Evolutionary conservation across 2,888 invertebrate species (phyloP).

Genomic region (Hirtodrosophila histrioides): DNA sequence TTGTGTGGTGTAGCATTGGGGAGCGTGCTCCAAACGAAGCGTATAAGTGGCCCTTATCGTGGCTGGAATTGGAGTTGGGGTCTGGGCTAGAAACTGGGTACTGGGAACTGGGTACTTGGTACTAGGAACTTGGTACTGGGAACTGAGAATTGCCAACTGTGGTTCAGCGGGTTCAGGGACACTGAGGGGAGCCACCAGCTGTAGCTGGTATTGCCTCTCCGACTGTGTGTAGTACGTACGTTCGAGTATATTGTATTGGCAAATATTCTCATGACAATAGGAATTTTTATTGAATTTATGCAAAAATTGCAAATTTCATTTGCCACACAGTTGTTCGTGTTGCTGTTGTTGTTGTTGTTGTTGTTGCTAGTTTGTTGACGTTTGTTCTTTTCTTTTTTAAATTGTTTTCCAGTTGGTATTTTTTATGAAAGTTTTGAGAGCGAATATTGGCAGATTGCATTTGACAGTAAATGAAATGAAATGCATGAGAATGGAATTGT

Average conservation of each 20-base stretch:
- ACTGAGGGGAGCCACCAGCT: neutral
- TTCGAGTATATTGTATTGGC: slow-evolving; percentile 66
- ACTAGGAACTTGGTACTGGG: neutral
- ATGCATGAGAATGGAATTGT: slow-evolving; percentile 18
- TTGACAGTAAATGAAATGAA: slow-evolving; percentile 45
- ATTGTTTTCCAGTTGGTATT: slow-evolving; percentile 20
- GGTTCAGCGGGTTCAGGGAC: neutral
- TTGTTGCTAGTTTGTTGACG: slow-evolving; percentile 1
- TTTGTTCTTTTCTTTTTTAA: slow-evolving; percentile 5
- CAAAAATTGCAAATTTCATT: slow-evolving; percentile 78
- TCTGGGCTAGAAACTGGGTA: neutral
- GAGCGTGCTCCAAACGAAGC: slow-evolving; percentile 64
- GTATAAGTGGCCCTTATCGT: slow-evolving; percentile 78
- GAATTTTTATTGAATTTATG: slow-evolving; percentile 81
- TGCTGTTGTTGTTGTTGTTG: slow-evolving; percentile 7
- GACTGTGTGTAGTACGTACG: slow-evolving; percentile 3
- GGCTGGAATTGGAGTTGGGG: slow-evolving; percentile 30
- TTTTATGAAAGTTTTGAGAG: slow-evolving; percentile 34
- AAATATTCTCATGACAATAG: slow-evolving; percentile 79
- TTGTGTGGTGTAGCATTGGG: slow-evolving; percentile 55
- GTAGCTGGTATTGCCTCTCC: slow-evolving; percentile 5
- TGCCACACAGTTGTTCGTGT: slow-evolving; percentile 41
- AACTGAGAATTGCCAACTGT: neutral
- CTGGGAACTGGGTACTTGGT: neutral
- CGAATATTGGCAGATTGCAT: slow-evolving; percentile 27